phyloP scores from a whole-genome alignment of 2,113 vertebrate species.

The Anhinga anhinga region DNA sequence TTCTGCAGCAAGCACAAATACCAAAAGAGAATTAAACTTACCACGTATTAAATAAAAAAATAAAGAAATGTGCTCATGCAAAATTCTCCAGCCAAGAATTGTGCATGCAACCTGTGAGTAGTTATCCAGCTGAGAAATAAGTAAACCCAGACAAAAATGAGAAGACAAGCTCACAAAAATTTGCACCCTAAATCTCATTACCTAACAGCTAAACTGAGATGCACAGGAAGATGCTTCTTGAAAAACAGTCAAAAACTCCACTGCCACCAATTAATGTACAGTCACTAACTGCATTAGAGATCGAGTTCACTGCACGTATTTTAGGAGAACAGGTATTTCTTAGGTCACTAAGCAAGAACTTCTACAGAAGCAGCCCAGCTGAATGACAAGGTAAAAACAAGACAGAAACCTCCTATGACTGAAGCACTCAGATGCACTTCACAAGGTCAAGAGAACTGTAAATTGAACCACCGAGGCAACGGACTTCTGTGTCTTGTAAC shows the following conservation, averaged over 20 bases:
- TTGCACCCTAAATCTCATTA: background rate
- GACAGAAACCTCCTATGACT: background rate
- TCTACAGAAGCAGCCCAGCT: background rate
- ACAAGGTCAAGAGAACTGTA: background rate
- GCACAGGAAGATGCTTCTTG: background rate
- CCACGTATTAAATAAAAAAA: background rate
- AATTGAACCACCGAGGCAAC: background rate
- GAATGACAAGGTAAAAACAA: background rate
- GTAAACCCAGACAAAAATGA: background rate
- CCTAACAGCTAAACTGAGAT: background rate
- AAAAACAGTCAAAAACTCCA: background rate
- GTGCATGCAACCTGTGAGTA: background rate
- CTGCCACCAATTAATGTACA: background rate
- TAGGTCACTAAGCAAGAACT: background rate
- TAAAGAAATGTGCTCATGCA: background rate
- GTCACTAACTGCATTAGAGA: background rate
- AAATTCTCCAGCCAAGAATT: background rate
- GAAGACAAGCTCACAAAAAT: background rate
- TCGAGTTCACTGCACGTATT: background rate
- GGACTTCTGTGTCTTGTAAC: background rate
- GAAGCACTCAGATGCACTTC: background rate
- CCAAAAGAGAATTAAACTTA: background rate
- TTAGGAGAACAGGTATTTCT: background rate
- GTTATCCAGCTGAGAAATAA: background rate
- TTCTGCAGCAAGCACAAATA: background rate